Evolutionary conservation across 2,888 invertebrate genomes (phyloP), one percentile per base, ranked within the genome.

Genomic region (Drosophila bunnanda): DNA sequence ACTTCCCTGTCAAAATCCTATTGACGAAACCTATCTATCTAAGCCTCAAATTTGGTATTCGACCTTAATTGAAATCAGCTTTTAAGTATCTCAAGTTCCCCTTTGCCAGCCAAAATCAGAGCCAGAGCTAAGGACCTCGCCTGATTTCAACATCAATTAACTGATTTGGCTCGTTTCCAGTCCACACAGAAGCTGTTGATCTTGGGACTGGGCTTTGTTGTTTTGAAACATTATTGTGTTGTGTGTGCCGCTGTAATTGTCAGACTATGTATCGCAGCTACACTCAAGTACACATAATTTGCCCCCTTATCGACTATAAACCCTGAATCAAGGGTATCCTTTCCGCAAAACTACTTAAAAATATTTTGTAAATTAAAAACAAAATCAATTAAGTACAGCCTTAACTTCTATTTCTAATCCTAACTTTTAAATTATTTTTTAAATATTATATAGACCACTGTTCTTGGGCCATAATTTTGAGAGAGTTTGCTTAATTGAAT

Each of bases 401-500:
- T 9, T 25, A 4, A 25, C 6, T 7, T 3, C 12, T 12, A 7
- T 4, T 4, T 13, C 0, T 7, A 13, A 30, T 4, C 4, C 8
- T 2, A 1, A 20, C 8, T 30, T 8, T 7, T 30, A 17, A 17
- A 4, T 8, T 12, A 17, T 7, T 4, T 17, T 8, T 5, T 9
- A 9, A 17, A 17, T 20, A 32, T 32, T 15, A 8, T 13, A 12
- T 13, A 20, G 32, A 50, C 32, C 48, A 48, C 48, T 32, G 48
- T 44, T 5, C 9, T 0, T 48, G 9, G 48, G 48, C 52, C 44
- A 62, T 70, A 74, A 66, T 65, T 65, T 70, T 55, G 20, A 62
- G 72, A 75, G 71, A 76, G 82, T 79, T 82, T 79, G 83, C 71
- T 69, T 83, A 85, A 83, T 83, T 88, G 82, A 82, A 85, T 88